Percentiles rank a stretch among this genome's conserved stretches.
Conservation (phyloP, 1,140 invertebrate species). For the Tetramorium simillimum region DNA sequence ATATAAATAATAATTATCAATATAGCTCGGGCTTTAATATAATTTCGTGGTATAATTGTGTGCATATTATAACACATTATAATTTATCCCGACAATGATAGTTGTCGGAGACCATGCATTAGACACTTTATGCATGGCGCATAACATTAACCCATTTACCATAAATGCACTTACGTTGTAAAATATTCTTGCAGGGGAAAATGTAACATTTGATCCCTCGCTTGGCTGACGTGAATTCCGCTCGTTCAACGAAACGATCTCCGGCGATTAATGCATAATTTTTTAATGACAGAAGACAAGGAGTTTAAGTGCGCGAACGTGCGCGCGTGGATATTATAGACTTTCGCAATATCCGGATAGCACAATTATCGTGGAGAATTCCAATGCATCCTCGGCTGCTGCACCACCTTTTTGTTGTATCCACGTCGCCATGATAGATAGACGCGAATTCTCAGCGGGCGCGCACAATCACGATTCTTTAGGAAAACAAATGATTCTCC, state of each 20-base stretch:
- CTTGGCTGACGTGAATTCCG: neutral
- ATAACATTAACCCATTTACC: conserved; percentile 45
- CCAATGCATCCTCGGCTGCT: neutral
- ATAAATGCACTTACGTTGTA: neutral
- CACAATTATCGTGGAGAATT: neutral
- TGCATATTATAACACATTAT: neutral
- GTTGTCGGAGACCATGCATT: neutral
- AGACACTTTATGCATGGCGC: neutral
- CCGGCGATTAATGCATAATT: conserved; percentile 51
- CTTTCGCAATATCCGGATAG: neutral
- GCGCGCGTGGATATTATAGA: conserved; percentile 32
- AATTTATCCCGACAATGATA: conserved; percentile 18
- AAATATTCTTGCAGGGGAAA: neutral
- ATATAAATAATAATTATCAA: conserved; percentile 30
- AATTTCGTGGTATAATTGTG: neutral
- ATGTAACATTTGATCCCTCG: neutral
- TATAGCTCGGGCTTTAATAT: neutral
- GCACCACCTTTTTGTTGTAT: conserved; percentile 65
- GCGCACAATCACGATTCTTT: conserved; percentile 65
- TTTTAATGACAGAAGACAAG: neutral
- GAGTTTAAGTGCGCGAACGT: neutral
- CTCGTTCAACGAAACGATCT: neutral
- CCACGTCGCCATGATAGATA: conserved; percentile 64
- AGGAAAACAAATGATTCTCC: conserved; percentile 58
- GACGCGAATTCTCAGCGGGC: conserved; percentile 46